phyloP scores from a whole-genome alignment of 2,888 invertebrate species.

The Chesias legatella region DNA sequence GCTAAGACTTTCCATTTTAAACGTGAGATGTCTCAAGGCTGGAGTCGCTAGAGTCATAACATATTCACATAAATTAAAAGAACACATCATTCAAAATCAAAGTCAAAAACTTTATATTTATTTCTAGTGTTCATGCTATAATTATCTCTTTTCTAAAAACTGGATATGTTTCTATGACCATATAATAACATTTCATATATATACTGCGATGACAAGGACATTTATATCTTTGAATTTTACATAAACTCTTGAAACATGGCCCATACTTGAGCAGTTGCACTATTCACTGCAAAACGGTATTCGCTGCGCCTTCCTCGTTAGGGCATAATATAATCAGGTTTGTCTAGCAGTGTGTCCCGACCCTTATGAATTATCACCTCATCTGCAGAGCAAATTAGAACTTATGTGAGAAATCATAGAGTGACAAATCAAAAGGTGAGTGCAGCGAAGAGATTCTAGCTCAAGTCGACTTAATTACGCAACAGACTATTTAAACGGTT shows the following conservation, averaged over 20 bases:
- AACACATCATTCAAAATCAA: no score
- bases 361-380: slow-evolving; percentile 39
- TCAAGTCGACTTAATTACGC: slow-evolving; percentile 16
- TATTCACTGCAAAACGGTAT: slow-evolving; percentile 46
- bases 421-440: slow-evolving; percentile 6
- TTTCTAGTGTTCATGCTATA: no score
- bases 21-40: no score
- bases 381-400: slow-evolving; percentile 22
- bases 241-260: no score
- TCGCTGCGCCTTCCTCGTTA: slow-evolving; percentile 51
- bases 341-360: slow-evolving; percentile 37
- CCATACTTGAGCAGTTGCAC: slow-evolving; percentile 32
- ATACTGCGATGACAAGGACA: not conserved
- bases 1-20: no score
- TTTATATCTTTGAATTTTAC: no score
- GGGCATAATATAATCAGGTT: slow-evolving; percentile 48
- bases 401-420: slow-evolving; percentile 13
- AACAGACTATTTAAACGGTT: slow-evolving; percentile 5
- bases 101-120: no score
- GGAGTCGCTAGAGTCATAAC: no score
- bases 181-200: no score
- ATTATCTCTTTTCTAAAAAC: no score
- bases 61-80: no score
- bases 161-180: no score
- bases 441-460: slow-evolving; percentile 5